Base-by-base conservation (phyloP, 1,140 invertebrate species). In the Drosophila malerkotliana region DNA sequence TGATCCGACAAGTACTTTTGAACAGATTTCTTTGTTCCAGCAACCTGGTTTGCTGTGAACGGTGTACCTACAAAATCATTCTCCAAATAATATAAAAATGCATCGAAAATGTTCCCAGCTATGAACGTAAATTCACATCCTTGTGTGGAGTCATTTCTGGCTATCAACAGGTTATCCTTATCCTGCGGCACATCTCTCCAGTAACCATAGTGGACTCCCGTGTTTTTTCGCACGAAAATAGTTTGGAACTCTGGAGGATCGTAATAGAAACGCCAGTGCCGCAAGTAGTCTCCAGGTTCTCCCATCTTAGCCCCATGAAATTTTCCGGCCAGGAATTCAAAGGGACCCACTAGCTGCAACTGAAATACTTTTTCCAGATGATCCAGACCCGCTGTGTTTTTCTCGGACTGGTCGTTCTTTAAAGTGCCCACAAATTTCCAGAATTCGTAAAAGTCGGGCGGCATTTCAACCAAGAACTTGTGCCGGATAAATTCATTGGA, bases 181-280 rank as follows among this genome's bases (percentile, higher is more conserved):
- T 96, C 94, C 44, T 94, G 92, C 3, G 96, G 96, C 69, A 94
- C 94, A 93, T 99, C 98, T 90, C 97, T 94, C 93, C 95, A 98
- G 92, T 98, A 99, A 15, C 97, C 97, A 79, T 97, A 94, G 92
- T 98, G 97, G 75, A 95, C 95, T 61, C 95, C 94, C 71, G 94
- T 95, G 28, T 94, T 94, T 3, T 53, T 41, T 82, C 94, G 94
- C 89, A 94, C 95, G 28, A 97, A 91, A 45, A 97, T 92, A 9
- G 96, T 96, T 92, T 96, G 96, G 92, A 98, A 97, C 93, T 99
- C 98, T 34, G 98, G 98, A 44, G 97, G 97, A 94, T 99, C 98
- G 93, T 97, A 98, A 92, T 95, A 98, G 92, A 96, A 98, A 81
- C 98, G 94, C 95, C 97, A 98, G 90, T 98, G 97, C 34, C 94